These are phyloP conservation scores for Spongia lamella DNA, from an alignment of 37 sponge, comb jelly and placozoan genomes.

Conservation along the genomic window DNA sequence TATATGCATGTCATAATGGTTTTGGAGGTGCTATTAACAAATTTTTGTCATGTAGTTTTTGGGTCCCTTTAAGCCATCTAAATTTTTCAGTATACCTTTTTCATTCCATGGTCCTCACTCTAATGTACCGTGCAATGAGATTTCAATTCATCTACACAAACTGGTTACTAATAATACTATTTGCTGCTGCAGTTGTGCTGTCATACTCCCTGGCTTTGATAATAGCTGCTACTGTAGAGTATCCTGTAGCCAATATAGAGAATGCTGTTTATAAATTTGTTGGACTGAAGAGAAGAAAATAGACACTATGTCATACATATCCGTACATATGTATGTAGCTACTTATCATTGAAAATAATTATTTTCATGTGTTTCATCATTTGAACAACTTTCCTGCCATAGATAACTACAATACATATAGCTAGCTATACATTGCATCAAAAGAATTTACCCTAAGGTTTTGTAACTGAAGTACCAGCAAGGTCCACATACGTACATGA, in stretches of 20 bases:
- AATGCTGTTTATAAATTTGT: constrained; percentile 18
- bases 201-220: constrained; percentile 38
- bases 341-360: too few species aligned
- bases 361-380: too few species aligned
- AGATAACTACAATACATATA: too few species aligned
- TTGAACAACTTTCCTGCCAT: too few species aligned
- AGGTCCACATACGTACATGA: too few species aligned
- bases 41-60: constrained; percentile 47
- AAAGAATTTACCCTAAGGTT: too few species aligned
- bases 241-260: constrained; percentile 44
- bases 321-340: too few species aligned
- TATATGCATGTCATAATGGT: constrained; percentile 57
- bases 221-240: constrained; percentile 33
- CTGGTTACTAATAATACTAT: constrained; percentile 29
- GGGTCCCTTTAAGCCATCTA: constrained; percentile 71
- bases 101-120: constrained; percentile 47
- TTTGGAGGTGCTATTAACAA: constrained; percentile 47
- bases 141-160: constrained; percentile 15
- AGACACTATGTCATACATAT: too few species aligned
- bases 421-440: too few species aligned
- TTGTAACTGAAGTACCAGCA: too few species aligned
- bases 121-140: constrained; percentile 16
- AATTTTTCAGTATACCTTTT: constrained; percentile 64
- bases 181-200: constrained; percentile 13
- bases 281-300: too few species aligned